Evolutionary conservation across 2,888 invertebrate genomes (phyloP).

Genomic region (Heliconius cydno): DNA sequence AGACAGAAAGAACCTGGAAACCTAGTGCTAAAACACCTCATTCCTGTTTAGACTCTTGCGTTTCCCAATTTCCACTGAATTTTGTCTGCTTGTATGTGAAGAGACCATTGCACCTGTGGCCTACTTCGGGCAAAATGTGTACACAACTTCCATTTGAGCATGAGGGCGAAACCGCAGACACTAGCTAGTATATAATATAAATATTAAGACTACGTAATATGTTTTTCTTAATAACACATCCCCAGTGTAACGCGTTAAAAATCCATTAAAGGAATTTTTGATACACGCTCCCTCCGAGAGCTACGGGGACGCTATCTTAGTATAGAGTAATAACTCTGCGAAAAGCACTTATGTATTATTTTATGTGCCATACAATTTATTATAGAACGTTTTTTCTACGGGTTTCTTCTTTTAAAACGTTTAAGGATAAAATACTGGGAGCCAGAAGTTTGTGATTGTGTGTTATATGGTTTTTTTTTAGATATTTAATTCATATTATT

Average conservation of each 20-base stretch:
- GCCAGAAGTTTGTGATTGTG: neutral
- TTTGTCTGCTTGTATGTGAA: neutral
- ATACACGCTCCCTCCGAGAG: neutral
- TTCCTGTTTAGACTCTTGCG: neutral
- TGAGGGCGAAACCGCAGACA: no score
- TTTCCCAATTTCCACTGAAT: neutral
- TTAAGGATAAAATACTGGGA: neutral
- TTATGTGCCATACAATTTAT: constrained; percentile 25
- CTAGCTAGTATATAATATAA: neutral
- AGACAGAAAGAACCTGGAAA: neutral
- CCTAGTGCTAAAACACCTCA: neutral
- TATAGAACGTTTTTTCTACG: constrained; percentile 11
- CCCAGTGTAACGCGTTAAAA: constrained; percentile 14
- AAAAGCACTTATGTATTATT: constrained; percentile 6
- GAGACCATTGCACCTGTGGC: no score
- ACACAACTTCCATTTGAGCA: no score
- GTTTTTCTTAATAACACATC: constrained; percentile 4
- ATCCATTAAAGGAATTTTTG: constrained; percentile 21
- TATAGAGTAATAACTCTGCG: neutral
- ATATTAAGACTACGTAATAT: neutral
- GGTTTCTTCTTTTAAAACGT: constrained; percentile 10
- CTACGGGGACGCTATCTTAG: constrained; percentile 19
- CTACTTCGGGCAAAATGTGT: no score
- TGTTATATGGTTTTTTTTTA: neutral
- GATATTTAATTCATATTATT: no score